Evolutionary conservation across 2,888 invertebrate species (phyloP), one percentile per base, ranked within the genome.

Genomic region (Chydorus sphaericus): DNA sequence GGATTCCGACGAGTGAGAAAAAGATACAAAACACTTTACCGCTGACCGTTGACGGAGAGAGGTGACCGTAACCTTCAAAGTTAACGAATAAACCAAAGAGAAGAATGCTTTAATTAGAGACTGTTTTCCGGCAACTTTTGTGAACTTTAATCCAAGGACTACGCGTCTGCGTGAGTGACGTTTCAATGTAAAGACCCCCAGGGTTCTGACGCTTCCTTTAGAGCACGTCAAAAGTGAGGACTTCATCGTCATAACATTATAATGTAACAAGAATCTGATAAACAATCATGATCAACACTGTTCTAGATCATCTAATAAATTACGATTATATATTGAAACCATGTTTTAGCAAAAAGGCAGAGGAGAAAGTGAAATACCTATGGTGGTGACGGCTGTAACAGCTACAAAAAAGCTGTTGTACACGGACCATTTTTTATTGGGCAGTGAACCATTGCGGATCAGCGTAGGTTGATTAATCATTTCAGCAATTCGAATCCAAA

Each of bases 381-480:
- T 87, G 6, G 91, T 92, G 66, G 88, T 90, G 66, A 89, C 85
- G 53, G 90, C 88, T 16, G 90, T 91, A 64, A 91, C 84, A 4
- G 89, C 84, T 69, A 91, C 91, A 72, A 90, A 90, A 66, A 91
- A 82, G 1, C 90, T 83, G 70, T 91, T 90, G 69, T 89, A 90
- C 70, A 85, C 90, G 65, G 86, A 87, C 91, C 91, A 92, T 66
- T 77, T 79, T 58, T 76, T 74, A 0, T 78, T 78, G 7, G 31
- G 56, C 23, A 51, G 29, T 10, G 44, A 26, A 48, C 49, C 30
- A 28, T 53, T 26, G 26, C 38, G 10, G n/a, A 39, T 18, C 11
- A 50, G 36, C 11, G 11, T 16, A 14, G 14, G 29, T 11, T 16
- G 28, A 16, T 20, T 48, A 20, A 28, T 38, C 23, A 28, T 14